A percentile compares a stretch with the other conserved stretches of the same genome.
Evolutionary conservation across 2,888 invertebrate species (phyloP).

Genomic region (Polyommatus icarus): DNA sequence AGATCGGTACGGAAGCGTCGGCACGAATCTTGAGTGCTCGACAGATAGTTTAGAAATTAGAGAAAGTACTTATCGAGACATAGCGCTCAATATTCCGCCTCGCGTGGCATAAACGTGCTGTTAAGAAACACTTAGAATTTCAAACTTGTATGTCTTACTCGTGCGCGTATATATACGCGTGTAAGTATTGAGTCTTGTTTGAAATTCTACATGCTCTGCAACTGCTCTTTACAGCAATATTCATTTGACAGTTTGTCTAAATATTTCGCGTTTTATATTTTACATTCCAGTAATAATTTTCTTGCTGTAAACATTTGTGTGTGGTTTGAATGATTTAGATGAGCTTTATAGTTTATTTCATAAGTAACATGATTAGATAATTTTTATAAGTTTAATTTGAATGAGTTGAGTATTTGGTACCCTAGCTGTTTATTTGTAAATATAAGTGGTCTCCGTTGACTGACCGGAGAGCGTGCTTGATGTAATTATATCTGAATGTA

Average conservation of each 20-base stretch:
- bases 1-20: neutral
- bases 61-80: neutral
- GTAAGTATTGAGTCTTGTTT: neutral
- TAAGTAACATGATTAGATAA: conserved; percentile 52
- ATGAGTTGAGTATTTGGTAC: conserved; percentile 65
- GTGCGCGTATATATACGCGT: neutral
- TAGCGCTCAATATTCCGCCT: conserved; percentile 4
- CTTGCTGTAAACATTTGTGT: conserved; percentile 61
- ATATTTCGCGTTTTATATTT: conserved; percentile 54
- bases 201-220: no score
- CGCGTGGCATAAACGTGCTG: neutral
- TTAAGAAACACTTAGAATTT: neutral
- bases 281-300: conserved; percentile 71
- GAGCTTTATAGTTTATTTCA: conserved; percentile 67
- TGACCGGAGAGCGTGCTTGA: conserved; percentile 53
- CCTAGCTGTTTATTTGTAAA: conserved; percentile 62
- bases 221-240: conserved; percentile 7
- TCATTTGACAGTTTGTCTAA: conserved; percentile 42
- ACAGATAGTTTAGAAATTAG: neutral
- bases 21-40: neutral
- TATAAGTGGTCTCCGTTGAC: conserved; percentile 56
- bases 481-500: conserved; percentile 66
- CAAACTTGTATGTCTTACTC: neutral
- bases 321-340: conserved; percentile 64
- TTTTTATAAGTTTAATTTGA: conserved; percentile 55